Percentiles rank a stretch among this genome's conserved stretches.
phyloP scores from a whole-genome alignment of 2,888 invertebrate species.

The Neoaliturus tenellus region DNA sequence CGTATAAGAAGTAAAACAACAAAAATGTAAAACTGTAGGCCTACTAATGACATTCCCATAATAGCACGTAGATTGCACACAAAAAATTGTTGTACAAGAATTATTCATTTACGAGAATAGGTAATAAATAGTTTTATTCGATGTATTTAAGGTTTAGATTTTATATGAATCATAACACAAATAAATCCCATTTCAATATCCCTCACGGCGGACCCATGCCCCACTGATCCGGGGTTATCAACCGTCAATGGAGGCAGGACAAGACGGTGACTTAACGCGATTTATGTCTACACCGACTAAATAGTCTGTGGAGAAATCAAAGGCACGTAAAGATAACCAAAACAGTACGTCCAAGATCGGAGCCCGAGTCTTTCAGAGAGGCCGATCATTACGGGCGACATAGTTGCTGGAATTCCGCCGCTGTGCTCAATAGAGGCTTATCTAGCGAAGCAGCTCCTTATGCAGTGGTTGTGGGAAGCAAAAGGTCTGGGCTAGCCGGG shows the following conservation, averaged over 20 bases:
- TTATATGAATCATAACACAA: too few species aligned
- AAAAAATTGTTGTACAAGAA: too few species aligned
- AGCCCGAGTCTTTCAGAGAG: neutral
- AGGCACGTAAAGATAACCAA: constrained; percentile 3
- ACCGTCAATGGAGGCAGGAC: neutral
- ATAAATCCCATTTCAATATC: too few species aligned
- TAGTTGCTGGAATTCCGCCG: neutral
- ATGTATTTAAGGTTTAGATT: too few species aligned
- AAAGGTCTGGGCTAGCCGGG: neutral
- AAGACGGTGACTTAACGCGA: neutral
- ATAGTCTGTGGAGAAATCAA: neutral
- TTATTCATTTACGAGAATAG: too few species aligned
- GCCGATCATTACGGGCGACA: neutral
- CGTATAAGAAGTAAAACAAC: too few species aligned
- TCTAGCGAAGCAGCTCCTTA: neutral
- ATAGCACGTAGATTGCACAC: too few species aligned
- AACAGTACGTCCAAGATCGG: neutral
- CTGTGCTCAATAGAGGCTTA: neutral
- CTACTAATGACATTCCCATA: too few species aligned
- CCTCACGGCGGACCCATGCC: neutral
- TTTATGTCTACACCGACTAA: neutral
- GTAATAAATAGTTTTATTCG: too few species aligned
- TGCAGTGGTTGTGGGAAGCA: neutral
- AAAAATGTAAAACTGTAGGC: too few species aligned
- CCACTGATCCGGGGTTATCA: neutral